Conservation (phyloP, 37 sponge, comb jelly and placozoan species). For the Ephydatia muelleri region DNA sequence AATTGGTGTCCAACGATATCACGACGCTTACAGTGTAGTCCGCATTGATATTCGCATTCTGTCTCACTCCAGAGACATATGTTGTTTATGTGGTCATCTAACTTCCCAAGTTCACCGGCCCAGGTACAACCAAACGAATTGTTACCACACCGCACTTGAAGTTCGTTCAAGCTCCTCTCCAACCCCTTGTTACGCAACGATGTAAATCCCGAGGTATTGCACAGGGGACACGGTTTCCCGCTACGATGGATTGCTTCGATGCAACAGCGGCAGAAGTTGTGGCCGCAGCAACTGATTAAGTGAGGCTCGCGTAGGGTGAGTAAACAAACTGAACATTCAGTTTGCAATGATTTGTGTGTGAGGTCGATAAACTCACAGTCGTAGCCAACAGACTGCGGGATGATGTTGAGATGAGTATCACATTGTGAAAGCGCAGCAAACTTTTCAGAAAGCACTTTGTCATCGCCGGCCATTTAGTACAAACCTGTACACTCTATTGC, state of each 20-base stretch:
- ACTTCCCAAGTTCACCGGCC: conserved; percentile 32
- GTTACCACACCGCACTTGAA: conserved; percentile 31
- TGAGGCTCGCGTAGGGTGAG: conserved; percentile 31
- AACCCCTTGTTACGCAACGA: conserved; percentile 33
- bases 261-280: conserved; percentile 45
- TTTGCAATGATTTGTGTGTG: conserved; percentile 24
- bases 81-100: conserved; percentile 12
- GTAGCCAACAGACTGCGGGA: background rate
- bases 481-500: background rate
- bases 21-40: background rate
- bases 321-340: conserved; percentile 46
- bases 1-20: background rate
- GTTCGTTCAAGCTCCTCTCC: conserved; percentile 32
- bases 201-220: conserved; percentile 15
- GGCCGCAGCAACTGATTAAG: conserved; percentile 60
- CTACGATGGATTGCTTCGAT: conserved; percentile 24
- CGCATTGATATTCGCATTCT: background rate
- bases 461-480: background rate
- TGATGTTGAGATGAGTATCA: background rate
- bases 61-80: background rate
- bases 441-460: background rate
- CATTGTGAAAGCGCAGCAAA: background rate
- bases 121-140: conserved; percentile 39
- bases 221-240: conserved; percentile 39
- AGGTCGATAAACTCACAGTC: conserved; percentile 46